Base-by-base conservation (phyloP, 2,888 invertebrate species). In the Dusona sp. region DNA sequence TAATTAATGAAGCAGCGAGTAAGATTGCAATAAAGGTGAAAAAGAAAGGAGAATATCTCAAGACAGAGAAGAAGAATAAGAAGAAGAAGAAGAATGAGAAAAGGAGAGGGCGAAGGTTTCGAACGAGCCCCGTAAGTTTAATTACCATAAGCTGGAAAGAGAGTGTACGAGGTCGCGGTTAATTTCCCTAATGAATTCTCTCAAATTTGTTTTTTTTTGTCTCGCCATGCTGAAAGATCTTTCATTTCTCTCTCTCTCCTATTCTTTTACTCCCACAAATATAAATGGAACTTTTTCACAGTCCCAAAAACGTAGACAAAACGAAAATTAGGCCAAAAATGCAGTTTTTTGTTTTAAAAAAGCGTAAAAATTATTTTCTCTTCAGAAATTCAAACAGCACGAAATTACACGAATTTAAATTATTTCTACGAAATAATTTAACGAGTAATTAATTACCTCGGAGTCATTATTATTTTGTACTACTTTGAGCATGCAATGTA, bases 131-230 rank as follows among this genome's bases (percentile, higher is more conserved):
- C 42, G 72, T 48, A 42, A 70, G 72, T 48, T 48, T 33, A 72
- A 72, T 48, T 48, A 33, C 45, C 48, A 48, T 48, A 72, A 48
- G 48, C 29, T 51, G 38, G n/a, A 72, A 38, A 51, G 51, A 73
- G 57, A 72, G 33, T 54, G 25, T 61, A 38, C 38, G 74, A 74
- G 57, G 74, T 74, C 57, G 73, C 57, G 45, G 57, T 65, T 77
- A 65, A 80, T 70, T 84, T 51, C 16, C 79, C 64, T 51, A 75
- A 68, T 61, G 57, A 79, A 68, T 75, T 51, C 78, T 61, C 74
- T 61, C 8, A 45, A 22, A n/a, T 29, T 38, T 73, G 19, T 38
- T n/a, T 25, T 72, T n/a, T 38, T 38, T 73, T 61, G 61, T 29
- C 61, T 61, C 61, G 61, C 13, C 61, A 6, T 29, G 61, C 29